Percentiles rank a stretch among this genome's conserved stretches.
Evolutionary conservation across 2,797 vertebrate genomes (phyloP).

Genomic region (Lindbergichthys nudifrons): DNA sequence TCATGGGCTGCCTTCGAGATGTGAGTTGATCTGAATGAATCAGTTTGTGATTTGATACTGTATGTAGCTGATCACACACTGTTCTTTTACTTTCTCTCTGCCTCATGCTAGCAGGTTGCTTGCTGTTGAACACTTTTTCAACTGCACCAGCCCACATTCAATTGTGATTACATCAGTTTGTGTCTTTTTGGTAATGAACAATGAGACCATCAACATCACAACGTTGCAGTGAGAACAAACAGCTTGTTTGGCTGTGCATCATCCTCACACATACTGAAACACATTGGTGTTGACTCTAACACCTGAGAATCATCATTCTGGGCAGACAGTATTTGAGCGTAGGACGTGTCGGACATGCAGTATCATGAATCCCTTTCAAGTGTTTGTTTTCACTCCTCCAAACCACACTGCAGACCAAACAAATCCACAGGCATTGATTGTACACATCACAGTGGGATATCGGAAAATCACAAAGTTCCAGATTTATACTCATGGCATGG

Average conservation of each 20-base stretch:
- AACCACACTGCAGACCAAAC: constrained; percentile 7
- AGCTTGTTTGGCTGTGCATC: background rate
- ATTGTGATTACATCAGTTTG: no score
- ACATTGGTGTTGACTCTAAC: constrained; percentile 36
- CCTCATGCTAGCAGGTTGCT: background rate
- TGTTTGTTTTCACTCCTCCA: constrained; percentile 27
- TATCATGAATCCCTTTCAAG: constrained; percentile 27
- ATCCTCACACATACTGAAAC: constrained; percentile 17
- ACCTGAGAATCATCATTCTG: constrained; percentile 34
- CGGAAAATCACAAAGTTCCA: constrained; percentile 6
- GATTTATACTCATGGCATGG: background rate
- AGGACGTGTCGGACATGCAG: constrained; percentile 54
- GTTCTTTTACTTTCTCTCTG: background rate
- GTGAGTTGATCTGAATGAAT: constrained; percentile 80
- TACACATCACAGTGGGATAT: constrained; percentile 11
- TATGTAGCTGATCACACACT: background rate
- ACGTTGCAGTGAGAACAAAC: constrained; percentile 4
- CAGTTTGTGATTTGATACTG: background rate
- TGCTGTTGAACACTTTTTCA: no score
- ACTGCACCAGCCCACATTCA: no score
- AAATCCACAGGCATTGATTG: no score
- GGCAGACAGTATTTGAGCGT: constrained; percentile 31
- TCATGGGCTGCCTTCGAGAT: constrained; percentile 97
- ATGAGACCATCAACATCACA: background rate
- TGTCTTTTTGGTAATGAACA: background rate